Conservation (phyloP, 1,140 invertebrate genomes). For the Leptopilina clavipes region DNA sequence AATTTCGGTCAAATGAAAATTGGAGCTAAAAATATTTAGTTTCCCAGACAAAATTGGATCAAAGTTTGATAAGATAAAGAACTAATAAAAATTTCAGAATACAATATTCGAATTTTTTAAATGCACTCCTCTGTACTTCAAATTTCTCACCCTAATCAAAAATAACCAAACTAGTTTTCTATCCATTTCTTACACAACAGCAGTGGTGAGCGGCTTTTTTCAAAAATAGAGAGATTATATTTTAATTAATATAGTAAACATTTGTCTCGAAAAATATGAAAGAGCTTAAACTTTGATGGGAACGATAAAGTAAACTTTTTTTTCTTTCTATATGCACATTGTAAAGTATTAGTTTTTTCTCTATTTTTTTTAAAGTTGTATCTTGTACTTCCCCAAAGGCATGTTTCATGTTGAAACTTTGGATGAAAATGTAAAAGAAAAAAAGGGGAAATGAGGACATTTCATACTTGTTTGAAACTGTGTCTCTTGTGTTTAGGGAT, state of each 20-base stretch:
- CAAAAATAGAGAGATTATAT: neutral
- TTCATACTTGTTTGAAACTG: constrained; percentile 29
- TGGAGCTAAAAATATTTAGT: too few species aligned
- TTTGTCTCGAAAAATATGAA: too few species aligned
- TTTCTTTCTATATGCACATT: neutral
- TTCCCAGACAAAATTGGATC: too few species aligned
- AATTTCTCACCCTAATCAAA: neutral
- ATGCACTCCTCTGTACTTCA: too few species aligned
- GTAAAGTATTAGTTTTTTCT: neutral
- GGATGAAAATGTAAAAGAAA: neutral
- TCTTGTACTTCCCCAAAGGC: constrained; percentile 4
- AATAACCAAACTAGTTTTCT: neutral
- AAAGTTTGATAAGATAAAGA: too few species aligned
- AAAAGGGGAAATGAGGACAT: neutral
- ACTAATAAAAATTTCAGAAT: too few species aligned
- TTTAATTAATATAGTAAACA: neutral
- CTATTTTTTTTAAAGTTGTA: neutral
- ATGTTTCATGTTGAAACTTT: constrained; percentile 23
- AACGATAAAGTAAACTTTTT: neutral
- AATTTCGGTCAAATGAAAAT: neutral
- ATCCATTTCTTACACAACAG: neutral
- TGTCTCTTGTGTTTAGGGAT: constrained; percentile 23
- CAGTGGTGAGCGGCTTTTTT: neutral
- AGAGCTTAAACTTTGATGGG: too few species aligned
- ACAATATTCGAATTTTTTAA: too few species aligned